Conservation (phyloP, 1,140 invertebrate genomes). For the Stegodyphus mimosarum region DNA sequence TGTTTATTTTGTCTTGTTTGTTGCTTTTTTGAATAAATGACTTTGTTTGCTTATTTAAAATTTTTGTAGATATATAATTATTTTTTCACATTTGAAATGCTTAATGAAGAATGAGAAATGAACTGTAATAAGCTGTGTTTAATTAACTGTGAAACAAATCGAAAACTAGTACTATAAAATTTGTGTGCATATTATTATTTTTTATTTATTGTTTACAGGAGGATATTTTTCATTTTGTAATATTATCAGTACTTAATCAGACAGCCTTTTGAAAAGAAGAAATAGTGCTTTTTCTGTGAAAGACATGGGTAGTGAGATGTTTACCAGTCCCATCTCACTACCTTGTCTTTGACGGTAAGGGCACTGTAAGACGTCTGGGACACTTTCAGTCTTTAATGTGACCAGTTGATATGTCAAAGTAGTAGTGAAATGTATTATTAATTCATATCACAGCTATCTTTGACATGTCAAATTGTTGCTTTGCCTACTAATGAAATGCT, state of each 20-base stretch:
- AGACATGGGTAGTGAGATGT: slow-evolving; percentile 75
- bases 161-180: not conserved
- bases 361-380: slow-evolving; percentile 1
- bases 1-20: too few species aligned
- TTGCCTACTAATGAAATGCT: not conserved
- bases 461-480: slow-evolving; percentile 44
- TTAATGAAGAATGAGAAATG: too few species aligned
- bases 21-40: too few species aligned
- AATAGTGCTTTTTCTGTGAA: slow-evolving; percentile 67
- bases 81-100: too few species aligned
- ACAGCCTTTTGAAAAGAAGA: too few species aligned
- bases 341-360: slow-evolving; percentile 71
- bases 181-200: not conserved
- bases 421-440: slow-evolving; percentile 54
- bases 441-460: slow-evolving; percentile 63
- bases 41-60: too few species aligned
- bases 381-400: not conserved
- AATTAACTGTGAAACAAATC: too few species aligned
- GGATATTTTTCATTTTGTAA: not conserved
- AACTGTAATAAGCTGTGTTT: too few species aligned
- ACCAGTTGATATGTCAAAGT: slow-evolving; percentile 43
- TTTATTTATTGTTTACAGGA: not conserved
- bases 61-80: too few species aligned
- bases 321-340: slow-evolving; percentile 69
- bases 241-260: too few species aligned